phyloP scores from a whole-genome alignment of 1,140 invertebrate species.

The Trichogramma pretiosum region DNA sequence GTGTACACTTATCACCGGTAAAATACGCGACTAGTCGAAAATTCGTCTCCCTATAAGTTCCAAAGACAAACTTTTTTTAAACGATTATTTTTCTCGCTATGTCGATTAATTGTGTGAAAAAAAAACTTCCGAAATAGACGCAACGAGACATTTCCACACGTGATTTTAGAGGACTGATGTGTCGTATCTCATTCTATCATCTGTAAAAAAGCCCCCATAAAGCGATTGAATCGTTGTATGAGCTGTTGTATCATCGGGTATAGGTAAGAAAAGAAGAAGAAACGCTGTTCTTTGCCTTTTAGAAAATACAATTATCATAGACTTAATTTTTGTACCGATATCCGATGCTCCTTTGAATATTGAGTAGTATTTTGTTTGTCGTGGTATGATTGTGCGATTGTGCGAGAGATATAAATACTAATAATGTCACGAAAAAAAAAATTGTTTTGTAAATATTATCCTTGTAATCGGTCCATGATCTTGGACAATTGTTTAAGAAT shows the following conservation, averaged over 20 bases:
- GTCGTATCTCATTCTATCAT: no score
- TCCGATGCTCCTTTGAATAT: background rate
- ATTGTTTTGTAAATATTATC: slow-evolving; percentile 43
- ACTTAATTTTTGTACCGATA: slow-evolving; percentile 11
- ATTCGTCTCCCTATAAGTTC: no score
- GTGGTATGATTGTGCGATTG: slow-evolving; percentile 26
- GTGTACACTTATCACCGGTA: no score
- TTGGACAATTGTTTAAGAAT: slow-evolving; percentile 42
- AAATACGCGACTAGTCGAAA: no score
- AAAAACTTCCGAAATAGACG: background rate
- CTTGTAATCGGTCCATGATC: slow-evolving; percentile 24
- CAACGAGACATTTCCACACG: slow-evolving; percentile 11
- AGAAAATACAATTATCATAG: no score
- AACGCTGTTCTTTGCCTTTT: no score
- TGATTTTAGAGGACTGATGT: slow-evolving; percentile 6
- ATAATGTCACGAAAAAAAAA: no score
- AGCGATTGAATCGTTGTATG: no score
- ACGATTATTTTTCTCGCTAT: slow-evolving; percentile 5
- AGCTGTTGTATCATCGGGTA: no score
- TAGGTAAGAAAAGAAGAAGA: no score
- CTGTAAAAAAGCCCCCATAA: no score
- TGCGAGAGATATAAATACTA: slow-evolving; percentile 28
- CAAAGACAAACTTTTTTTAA: slow-evolving; percentile 13
- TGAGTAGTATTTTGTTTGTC: slow-evolving; percentile 4
- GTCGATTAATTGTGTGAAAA: background rate